Base-by-base conservation (phyloP, 2,888 invertebrate species). In the Drosophila nr. perissopoda region DNA sequence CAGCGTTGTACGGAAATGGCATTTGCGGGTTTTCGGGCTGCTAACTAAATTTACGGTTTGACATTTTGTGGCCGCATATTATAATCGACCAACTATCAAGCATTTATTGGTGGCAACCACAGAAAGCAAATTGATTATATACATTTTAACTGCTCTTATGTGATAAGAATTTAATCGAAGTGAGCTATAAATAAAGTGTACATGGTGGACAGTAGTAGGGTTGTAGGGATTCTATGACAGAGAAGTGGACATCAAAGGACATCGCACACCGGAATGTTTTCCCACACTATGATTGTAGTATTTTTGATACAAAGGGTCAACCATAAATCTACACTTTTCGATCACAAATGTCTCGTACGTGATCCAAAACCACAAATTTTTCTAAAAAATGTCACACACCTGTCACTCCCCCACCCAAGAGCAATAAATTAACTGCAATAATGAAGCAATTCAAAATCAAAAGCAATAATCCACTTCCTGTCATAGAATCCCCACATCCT, bases 71-170 rank as follows among this genome's bases (percentile, higher is more conserved):
- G 42, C 13, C 45, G 38, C 60, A 29, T 58, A 53, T 40, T 51
- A 49, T 40, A 18, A 25, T 13, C 21, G n/a, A 34, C 36, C 18
- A 49, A 63, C 54, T 48, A 27, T 27, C 34, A 18, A 54, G 29
- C 16, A n/a, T 42, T 67, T 36, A n/a, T 36, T 27, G 48, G 18
- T 49, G 53, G 36, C 45, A 54, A 38, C 61, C 64, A 40, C 79
- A 69, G 52, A 75, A 75, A 36, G 27, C 53, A 51, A 69, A 62
- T 79, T 74, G 31, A 25, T 57, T 42, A 61, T 58, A 51, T 65
- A 27, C 48, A 65, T 52, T 65, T 61, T 10, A 34, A 21, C 57
- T 45, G 53, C 29, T 33, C 21, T 16, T 8, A 16, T 45, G 6
- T 42, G 21, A 34, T 52, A 18, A 66, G 34, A 34, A 36, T 51